A percentile compares a stretch with the other conserved stretches of the same genome.
Conservation (phyloP, 1,140 invertebrate species). For the Neodiprion pinetum region DNA sequence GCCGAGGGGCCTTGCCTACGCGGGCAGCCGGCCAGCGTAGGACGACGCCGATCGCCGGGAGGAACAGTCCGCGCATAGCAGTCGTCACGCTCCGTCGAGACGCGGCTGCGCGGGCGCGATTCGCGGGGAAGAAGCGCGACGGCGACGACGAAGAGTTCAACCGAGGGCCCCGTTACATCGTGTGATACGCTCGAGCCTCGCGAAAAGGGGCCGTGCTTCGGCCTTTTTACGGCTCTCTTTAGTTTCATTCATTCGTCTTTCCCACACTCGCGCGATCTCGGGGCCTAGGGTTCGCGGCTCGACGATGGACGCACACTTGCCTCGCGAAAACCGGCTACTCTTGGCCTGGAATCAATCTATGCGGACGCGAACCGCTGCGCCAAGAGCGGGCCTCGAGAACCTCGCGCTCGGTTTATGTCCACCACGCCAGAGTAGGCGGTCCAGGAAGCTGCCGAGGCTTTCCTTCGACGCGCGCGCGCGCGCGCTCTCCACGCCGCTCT, state of each 20-base stretch:
- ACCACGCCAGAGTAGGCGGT: slow-evolving; percentile 3
- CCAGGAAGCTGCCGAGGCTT: not conserved
- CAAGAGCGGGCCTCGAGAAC: not conserved
- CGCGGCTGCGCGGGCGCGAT: too few species aligned
- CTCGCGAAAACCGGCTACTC: not conserved
- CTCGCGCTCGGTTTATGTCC: not conserved
- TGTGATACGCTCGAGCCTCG: too few species aligned
- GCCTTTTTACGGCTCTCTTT: not conserved
- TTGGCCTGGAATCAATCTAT: slow-evolving; percentile 7
- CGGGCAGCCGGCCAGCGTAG: not conserved
- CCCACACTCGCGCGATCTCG: not conserved
- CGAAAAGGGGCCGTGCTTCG: not conserved
- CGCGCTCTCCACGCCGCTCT: not conserved
- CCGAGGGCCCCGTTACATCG: not conserved
- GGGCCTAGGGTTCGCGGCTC: not conserved
- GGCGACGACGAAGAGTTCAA: not conserved
- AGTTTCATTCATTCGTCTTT: not conserved
- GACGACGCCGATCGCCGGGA: not conserved
- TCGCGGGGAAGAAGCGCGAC: not conserved
- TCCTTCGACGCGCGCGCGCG: not conserved
- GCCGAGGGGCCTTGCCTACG: not conserved
- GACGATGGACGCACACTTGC: not conserved
- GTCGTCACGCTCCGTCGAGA: not conserved
- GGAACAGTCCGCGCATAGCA: not conserved
- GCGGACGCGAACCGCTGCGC: not conserved